Evolutionary conservation across 2,113 vertebrate species (phyloP), one percentile per base, ranked within the genome.

Genomic region (Vidua macroura): DNA sequence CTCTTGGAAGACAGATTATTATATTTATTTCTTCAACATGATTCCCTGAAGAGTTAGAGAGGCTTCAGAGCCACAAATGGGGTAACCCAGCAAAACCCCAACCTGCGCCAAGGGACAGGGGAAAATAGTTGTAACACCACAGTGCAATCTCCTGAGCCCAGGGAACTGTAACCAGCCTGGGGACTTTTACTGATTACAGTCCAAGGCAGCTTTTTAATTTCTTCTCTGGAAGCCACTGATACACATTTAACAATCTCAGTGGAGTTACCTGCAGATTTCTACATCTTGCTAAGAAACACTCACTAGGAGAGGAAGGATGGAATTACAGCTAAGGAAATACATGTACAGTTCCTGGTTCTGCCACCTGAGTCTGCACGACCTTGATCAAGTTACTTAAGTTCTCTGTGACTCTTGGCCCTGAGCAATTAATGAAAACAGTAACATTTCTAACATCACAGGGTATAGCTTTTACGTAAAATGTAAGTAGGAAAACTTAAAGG

Each of bases 1-100:
- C 48, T 86, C 87, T 74, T 83, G 51, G 84, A 89, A 92, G 62
- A 83, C 30, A 91, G 66, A 93, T 58, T 64, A 59, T 89, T 79
- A 51, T 85, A 87, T 89, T 93, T 87, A 68, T 94, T 90, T 88
- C 76, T 76, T 85, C 27, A 93, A 51, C 37, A 80, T 1, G 24
- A 87, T 35, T 88, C 70, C 51, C 89, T 68, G 35, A 83, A 62
- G 78, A 91, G n/a, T 35, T 43, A 69, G 20, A 72, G 49, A 90
- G 52, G 62, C 66, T 79, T 76, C 73, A 88, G 63, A 60, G 59
- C 60, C 68, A 69, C 67, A 58, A 80, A 86, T 12, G 28, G 67
- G 63, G 75, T 24, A 90, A 87, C 79, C 31, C 11, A 90, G 82
- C 41, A 89, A 87, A 84, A 75, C 55, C 72, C 55, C 72, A 60